phyloP scores from a whole-genome alignment of 2,797 vertebrate species.

The Cyprinodon diabolis region DNA sequence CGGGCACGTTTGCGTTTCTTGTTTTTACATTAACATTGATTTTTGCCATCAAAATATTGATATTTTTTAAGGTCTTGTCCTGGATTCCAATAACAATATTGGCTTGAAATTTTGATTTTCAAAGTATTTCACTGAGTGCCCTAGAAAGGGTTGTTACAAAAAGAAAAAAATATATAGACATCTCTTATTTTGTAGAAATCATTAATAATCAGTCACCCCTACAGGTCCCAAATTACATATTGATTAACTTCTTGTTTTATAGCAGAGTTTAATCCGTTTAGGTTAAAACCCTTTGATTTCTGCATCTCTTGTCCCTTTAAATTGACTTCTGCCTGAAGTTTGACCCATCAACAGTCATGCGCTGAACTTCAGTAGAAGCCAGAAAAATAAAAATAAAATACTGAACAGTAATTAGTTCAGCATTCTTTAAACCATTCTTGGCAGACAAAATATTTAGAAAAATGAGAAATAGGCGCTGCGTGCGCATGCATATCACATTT shows the following conservation, averaged over 20 bases:
- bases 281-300: neutral
- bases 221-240: neutral
- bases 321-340: neutral
- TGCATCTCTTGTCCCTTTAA: neutral
- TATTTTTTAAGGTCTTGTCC: no score
- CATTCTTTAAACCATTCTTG: conserved; percentile 50
- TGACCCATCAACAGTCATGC: conserved; percentile 24
- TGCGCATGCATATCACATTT: conserved; percentile 67
- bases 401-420: conserved; percentile 11
- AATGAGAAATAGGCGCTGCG: conserved; percentile 48
- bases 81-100: no score
- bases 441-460: conserved; percentile 57
- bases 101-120: no score
- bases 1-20: no score
- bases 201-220: neutral
- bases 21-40: no score
- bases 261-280: neutral
- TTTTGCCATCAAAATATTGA: no score
- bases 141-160: no score
- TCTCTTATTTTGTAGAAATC: neutral
- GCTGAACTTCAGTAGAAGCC: conserved; percentile 1
- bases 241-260: neutral
- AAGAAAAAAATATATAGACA: no score
- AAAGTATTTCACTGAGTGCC: no score
- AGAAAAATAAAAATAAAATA: conserved; percentile 2